A percentile compares a stretch with the other conserved stretches of the same genome.
These are phyloP conservation scores for Periphyllus acericola DNA, from an alignment of 2,888 invertebrate species.

Conservation along the genomic window DNA sequence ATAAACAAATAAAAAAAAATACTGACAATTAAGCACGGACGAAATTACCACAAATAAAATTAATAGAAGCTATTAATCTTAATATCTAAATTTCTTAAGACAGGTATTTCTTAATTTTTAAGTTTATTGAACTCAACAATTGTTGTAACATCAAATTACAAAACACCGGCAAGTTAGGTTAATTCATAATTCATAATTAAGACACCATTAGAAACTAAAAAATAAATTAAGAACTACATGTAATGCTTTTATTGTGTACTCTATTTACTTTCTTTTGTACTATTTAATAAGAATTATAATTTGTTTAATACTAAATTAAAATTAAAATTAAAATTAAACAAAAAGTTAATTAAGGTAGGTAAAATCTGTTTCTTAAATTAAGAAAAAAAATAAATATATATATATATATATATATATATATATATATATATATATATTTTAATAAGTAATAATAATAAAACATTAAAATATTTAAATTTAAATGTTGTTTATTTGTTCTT, in stretches of 20 bases:
- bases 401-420: background rate
- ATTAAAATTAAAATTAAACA: background rate
- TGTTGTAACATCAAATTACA: background rate
- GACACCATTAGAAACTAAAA: background rate
- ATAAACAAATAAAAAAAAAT: background rate
- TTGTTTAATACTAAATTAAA: slow-evolving; percentile 16
- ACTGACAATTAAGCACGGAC: slow-evolving; percentile 33
- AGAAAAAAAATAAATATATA: background rate
- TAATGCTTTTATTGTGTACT: background rate
- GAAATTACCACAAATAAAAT: slow-evolving; percentile 8
- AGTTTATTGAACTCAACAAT: background rate
- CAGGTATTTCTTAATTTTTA: background rate
- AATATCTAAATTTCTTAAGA: background rate
- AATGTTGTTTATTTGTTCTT: slow-evolving; percentile 35
- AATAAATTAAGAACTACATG: slow-evolving; percentile 3
- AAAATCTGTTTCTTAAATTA: background rate
- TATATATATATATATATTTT: background rate
- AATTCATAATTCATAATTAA: slow-evolving; percentile 21
- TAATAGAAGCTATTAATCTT: background rate
- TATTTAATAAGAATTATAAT: background rate
- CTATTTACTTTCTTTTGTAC: slow-evolving; percentile 40
- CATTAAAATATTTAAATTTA: background rate
- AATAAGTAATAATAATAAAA: background rate
- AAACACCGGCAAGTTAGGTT: background rate
- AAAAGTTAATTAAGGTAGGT: background rate